Evolutionary conservation across 2,888 invertebrate genomes (phyloP).

Genomic region (Osmoderma eremita): DNA sequence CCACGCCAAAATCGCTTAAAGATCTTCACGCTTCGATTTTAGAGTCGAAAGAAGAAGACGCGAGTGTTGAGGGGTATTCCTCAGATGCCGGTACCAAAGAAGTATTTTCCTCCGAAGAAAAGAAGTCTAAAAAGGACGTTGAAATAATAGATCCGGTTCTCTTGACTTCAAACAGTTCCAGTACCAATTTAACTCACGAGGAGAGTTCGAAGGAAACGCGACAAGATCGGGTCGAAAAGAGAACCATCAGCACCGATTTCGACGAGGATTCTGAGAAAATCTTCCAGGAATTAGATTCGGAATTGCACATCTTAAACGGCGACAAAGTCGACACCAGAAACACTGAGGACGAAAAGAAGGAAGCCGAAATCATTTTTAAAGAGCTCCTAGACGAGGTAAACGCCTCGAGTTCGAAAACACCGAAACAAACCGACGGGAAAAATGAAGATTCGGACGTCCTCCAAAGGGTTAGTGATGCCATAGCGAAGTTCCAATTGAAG

Average conservation of each 20-base stretch:
- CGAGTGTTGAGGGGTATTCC: constrained; percentile 55
- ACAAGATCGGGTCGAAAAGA: constrained; percentile 24
- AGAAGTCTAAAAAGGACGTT: constrained; percentile 49
- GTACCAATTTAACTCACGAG: constrained; percentile 45
- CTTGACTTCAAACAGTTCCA: constrained; percentile 33
- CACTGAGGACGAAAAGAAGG: constrained; percentile 53
- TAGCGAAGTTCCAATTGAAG: constrained; percentile 57
- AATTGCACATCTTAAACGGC: constrained; percentile 49
- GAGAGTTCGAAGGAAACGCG: constrained; percentile 38
- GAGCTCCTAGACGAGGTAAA: constrained; percentile 57
- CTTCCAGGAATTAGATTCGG: constrained; percentile 55
- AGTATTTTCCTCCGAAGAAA: constrained; percentile 45
- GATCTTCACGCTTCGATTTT: constrained; percentile 49
- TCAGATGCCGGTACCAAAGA: constrained; percentile 59
- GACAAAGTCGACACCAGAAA: constrained; percentile 46
- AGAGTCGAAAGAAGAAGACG: constrained; percentile 56
- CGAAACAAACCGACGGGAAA: constrained; percentile 32
- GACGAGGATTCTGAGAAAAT: constrained; percentile 45
- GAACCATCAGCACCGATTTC: constrained; percentile 8
- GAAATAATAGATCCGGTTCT: constrained; percentile 54
- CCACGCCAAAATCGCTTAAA: constrained; percentile 49
- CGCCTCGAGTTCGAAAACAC: constrained; percentile 45
- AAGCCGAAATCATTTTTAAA: constrained; percentile 57
- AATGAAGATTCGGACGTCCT: constrained; percentile 54
- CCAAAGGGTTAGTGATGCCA: constrained; percentile 57